These are phyloP conservation scores for Crossocerus cetratus DNA, from an alignment of 2,888 invertebrate genomes.

Conservation along the genomic window DNA sequence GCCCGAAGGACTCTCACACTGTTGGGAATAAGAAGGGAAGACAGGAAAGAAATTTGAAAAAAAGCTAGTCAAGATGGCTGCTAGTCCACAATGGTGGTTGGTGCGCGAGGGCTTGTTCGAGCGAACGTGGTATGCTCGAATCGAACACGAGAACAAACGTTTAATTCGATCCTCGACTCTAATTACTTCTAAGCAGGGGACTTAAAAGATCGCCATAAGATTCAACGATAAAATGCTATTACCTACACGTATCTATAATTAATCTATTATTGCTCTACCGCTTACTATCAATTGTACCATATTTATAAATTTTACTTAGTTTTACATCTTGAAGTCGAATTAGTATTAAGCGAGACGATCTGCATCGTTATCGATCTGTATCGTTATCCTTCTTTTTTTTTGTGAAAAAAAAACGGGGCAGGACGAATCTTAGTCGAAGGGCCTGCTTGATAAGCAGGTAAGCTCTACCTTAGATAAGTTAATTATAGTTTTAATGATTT, in stretches of 20 bases:
- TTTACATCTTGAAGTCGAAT: slow-evolving; percentile 72
- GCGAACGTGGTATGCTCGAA: slow-evolving; percentile 65
- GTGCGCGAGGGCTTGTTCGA: slow-evolving; percentile 66
- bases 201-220: slow-evolving; percentile 71
- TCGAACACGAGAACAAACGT: slow-evolving; percentile 66
- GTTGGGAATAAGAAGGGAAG: slow-evolving; percentile 52
- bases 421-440: slow-evolving; percentile 63
- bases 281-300: slow-evolving; percentile 74
- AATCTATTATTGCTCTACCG: slow-evolving; percentile 74
- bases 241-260: slow-evolving; percentile 74
- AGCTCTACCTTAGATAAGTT: slow-evolving; percentile 68
- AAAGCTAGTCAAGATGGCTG: slow-evolving; percentile 76
- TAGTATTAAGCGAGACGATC: slow-evolving; percentile 63
- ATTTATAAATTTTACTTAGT: slow-evolving; percentile 75
- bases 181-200: slow-evolving; percentile 63
- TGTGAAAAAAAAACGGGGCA: slow-evolving; percentile 49
- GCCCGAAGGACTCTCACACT: slow-evolving; percentile 61
- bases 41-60: slow-evolving; percentile 54
- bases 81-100: slow-evolving; percentile 75
- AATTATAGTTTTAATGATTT: slow-evolving; percentile 72
- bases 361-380: slow-evolving; percentile 52
- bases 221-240: slow-evolving; percentile 75
- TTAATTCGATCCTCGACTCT: slow-evolving; percentile 66
- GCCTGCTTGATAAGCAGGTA: slow-evolving; percentile 61
- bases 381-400: slow-evolving; percentile 31